Evolutionary conservation across 2,113 vertebrate genomes (phyloP), one percentile per base, ranked within the genome.

Genomic region (Vulpes ferrilata): DNA sequence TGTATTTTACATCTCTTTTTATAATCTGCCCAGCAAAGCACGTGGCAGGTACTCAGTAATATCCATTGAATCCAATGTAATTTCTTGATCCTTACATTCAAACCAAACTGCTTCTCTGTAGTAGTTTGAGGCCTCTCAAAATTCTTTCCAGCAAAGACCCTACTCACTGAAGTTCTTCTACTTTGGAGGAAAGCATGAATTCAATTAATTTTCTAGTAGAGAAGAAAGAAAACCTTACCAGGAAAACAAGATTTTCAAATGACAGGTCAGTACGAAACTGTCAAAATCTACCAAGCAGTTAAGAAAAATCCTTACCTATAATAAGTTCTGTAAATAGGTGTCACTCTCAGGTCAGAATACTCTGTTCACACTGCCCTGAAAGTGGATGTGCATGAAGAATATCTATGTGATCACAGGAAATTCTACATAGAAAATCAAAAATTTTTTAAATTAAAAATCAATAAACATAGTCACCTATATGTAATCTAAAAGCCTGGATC

Each of bases 231-330:
- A 64, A 88, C 6, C 22, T 20, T 83, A 76, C 17, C 11, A 81
- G 53, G 71, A 84, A 91, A 85, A 81, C 30, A 94, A 84, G 32
- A 9, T 23, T 90, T 60, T 88, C 17, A 90, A 97, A 84, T 59
- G 19, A 71, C 51, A 76, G 4, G 27, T 79, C 35, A 83, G 16
- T 84, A 81, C 27, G 80, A 67, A 90, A 32, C 27, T 78, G 20
- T 80, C 76, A 97, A 96, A 97, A 92, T 88, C 48, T 17, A 83
- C 60, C 38, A 90, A 80, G 27, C 78, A 88, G n/a, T 43, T 93
- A 91, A 83, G 74, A 92, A 94, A 95, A 93, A 69, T 22, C 27
- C 32, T 78, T 78, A 55, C 53, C 10, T 86, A 71, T 73, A 27
- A 5, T 64, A 88, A 65, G 27, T 73, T 83, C 53, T 71, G 0